These are phyloP conservation scores for Calephelis nemesis DNA, from an alignment of 1,140 invertebrate species.

Conservation along the genomic window DNA sequence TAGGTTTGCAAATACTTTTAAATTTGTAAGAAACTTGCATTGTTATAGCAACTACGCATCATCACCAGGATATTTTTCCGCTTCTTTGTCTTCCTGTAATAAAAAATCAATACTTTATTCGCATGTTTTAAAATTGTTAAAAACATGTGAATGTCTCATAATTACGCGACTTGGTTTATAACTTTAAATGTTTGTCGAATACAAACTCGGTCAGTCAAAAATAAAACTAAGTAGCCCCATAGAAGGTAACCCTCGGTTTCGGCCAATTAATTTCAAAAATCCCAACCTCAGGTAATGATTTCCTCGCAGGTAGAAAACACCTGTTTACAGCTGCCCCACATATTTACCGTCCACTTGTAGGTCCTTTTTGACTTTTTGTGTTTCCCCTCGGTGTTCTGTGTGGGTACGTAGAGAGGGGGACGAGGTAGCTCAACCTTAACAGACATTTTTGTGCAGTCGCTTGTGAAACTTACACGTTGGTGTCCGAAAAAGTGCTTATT, in stretches of 20 bases:
- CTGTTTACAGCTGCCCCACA: constrained; percentile 10
- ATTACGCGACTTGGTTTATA: too few relatives aligned
- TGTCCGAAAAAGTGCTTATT: constrained; percentile 5
- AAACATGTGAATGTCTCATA: too few relatives aligned
- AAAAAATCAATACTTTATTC: too few relatives aligned
- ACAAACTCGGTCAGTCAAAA: not conserved
- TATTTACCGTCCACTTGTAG: constrained; percentile 4
- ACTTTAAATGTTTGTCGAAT: too few relatives aligned
- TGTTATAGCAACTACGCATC: too few relatives aligned
- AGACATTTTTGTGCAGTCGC: constrained; percentile 12
- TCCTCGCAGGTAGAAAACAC: constrained; percentile 17
- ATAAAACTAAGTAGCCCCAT: constrained; percentile 6
- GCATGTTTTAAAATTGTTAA: too few relatives aligned
- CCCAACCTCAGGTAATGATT: constrained; percentile 17
- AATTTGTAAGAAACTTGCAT: too few relatives aligned
- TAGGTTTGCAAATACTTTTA: too few relatives aligned
- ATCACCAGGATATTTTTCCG: too few relatives aligned
- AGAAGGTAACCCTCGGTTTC: constrained; percentile 8
- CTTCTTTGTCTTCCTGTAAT: too few relatives aligned
- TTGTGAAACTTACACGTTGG: constrained; percentile 14
- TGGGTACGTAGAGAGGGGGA: not conserved
- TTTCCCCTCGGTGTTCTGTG: not conserved
- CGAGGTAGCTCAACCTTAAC: constrained; percentile 1
- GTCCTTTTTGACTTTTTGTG: constrained; percentile 14
- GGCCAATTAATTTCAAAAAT: constrained; percentile 14